Base-by-base conservation (phyloP, 2,797 vertebrate genomes). In the Podarcis siculus region DNA sequence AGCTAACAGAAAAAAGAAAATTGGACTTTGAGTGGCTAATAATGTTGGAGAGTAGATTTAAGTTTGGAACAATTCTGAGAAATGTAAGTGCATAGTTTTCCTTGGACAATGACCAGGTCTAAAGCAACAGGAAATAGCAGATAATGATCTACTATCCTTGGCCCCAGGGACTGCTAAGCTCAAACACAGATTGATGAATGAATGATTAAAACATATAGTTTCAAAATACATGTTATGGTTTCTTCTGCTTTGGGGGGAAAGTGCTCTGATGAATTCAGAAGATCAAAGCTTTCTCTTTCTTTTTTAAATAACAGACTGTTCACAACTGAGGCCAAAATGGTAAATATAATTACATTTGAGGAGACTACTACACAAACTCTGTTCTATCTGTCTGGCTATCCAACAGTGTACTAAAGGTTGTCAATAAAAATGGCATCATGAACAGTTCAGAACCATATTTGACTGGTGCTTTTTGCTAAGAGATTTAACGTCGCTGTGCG, bases 81-180 rank as follows among this genome's bases (percentile, higher is more conserved):
- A 89, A 91, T 89, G 42, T 71, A 94, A 89, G 91, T 17, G 6
- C 84, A 73, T 78, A 90, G 85, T 71, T 89, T 91, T 93, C 89
- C 89, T 93, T 91, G 93, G 91, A 92, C 75, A 89, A 76, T 75
- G 84, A 87, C 88, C 17, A 89, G 91, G 67, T 94, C 91, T 92
- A 93, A 95, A 93, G 89, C 94, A 95, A 95, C 95, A 96, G 95
- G 96, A 97, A 97, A 96, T 87, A 93, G 92, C 90, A 89, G 91
- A 93, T 58, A 89, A 88, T 94, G 95, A 94, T 92, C 93, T 96
- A 86, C 8, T 93, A 88, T 75, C 90, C 79, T 67, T 67, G 90
- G 89, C 67, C 87, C 91, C 86, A 86, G 82, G 58, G 91, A 90
- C 83, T 92, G 93, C 82, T 87, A 85, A 94, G 83, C 92, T 83